Base-by-base conservation (phyloP, 2,797 vertebrate genomes). In the Mallotus villosus region DNA sequence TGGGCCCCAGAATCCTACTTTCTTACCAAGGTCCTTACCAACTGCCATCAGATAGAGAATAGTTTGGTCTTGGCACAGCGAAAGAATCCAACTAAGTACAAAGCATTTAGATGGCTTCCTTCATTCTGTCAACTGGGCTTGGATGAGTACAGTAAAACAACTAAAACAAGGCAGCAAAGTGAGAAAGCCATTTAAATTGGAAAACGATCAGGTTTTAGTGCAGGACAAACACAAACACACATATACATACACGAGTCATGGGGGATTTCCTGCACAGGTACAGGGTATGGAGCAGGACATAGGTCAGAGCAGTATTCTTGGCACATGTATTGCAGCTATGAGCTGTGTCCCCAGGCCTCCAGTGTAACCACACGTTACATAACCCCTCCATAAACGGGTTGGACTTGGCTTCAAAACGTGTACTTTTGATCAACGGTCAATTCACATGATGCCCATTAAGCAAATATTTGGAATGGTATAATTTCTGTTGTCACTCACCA, bases 151-250 rank as follows among this genome's bases (percentile, higher is more conserved):
- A 72, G 68, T 67, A 61, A 73, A 61, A 83, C 9, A 46, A 46
- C 41, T 41, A 84, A 85, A 87, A 27, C 22, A 68, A 87, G 86
- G 83, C 88, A 88, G 84, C 84, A 73, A 74, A 19, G 78, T 84
- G 85, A 81, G 78, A 69, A 75, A 82, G 82, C 68, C 70, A 34
- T 72, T 77, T 81, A 55, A 63, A 84, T 76, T 71, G 79, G 53
- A 76, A 81, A 78, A 72, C 75, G 64, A 70, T 46, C 62, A 78
- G 66, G 14, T 75, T 71, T 81, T 76, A 84, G 74, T 74, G 73
- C 75, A 77, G 70, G 69, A 72, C 70, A 57, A 24, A 62, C 58
- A 70, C 29, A 25, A 55, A 64, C 19, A 76, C 68, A 71, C 55
- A 37, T 69, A 83, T 69, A 83, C 58, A 63, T 2, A 53, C 75